Evolutionary conservation across 2,888 invertebrate species (phyloP), one percentile per base, ranked within the genome.

Genomic region (Mactromeris polynyma): DNA sequence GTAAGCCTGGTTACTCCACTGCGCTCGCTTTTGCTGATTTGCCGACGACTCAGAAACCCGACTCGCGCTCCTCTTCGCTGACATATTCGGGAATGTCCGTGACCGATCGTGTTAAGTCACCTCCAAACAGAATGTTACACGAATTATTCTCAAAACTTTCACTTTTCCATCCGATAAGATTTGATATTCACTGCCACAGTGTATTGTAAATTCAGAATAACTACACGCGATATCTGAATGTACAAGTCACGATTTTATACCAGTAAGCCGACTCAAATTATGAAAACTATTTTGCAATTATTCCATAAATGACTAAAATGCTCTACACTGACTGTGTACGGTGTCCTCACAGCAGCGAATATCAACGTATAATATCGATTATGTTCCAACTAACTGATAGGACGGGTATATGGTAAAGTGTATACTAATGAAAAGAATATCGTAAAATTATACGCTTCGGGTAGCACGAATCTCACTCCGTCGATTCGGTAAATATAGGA

Each of bases 1-100:
- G 81, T 94, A 95, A 0, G 94, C 89, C 83, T 94, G 94, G 21
- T 89, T 92, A 82, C 94, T 95, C 95, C 95, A 95, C 40, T 94
- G 93, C 1, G 94, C 94, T 42, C 92, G 81, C 78, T 89, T 90
- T 77, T 91, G 91, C 40, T 91, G 86, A 17, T 79, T 46, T 26
- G 78, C 51, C 11, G 89, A 90, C 4, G 85, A 51, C 33, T 91
- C 91, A 2, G 92, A 91, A 3, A 81, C 89, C 79, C 90, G 79
- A 46, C 90, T 90, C 1, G 89, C 92, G n/a, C 89, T 90, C n/a
- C 92, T 46, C 42, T 81, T 89, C 0, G 92, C 92, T 11, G 90
- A 89, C 91, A 90, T 90, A 21, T 26, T 36, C 17, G 17, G 19
- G 33, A 33, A 73, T 26, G 26, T 26, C 58, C n/a, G 26, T 26